Percentiles rank a stretch among this genome's conserved stretches.
These are phyloP conservation scores for Zygogramma bicolorata DNA, from an alignment of 2,888 invertebrate species.

Conservation along the genomic window DNA sequence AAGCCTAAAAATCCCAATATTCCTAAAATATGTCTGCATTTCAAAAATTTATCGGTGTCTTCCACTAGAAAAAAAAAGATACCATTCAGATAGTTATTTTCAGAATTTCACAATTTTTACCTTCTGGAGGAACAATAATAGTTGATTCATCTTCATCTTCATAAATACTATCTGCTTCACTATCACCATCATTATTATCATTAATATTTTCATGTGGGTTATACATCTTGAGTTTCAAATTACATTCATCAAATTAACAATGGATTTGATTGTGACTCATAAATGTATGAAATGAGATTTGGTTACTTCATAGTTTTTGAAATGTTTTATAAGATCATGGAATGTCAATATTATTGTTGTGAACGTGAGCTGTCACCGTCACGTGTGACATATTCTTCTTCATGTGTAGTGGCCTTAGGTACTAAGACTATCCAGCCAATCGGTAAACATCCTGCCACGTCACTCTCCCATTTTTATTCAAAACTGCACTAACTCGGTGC, in stretches of 20 bases:
- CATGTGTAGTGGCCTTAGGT: too few species aligned
- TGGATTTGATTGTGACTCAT: background rate
- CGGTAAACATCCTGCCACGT: too few species aligned
- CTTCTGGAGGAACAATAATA: slow-evolving; percentile 65
- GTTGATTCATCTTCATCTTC: slow-evolving; percentile 64
- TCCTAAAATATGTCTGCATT: slow-evolving; percentile 82
- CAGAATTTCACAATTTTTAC: slow-evolving; percentile 46
- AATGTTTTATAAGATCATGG: background rate
- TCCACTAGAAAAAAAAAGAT: slow-evolving; percentile 65
- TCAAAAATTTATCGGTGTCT: slow-evolving; percentile 77
- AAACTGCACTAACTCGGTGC: too few species aligned
- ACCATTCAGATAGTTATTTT: background rate
- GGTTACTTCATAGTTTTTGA: background rate
- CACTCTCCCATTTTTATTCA: too few species aligned
- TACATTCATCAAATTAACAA: background rate
- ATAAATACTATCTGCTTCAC: slow-evolving; percentile 55
- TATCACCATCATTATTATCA: slow-evolving; percentile 45
- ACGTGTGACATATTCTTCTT: too few species aligned
- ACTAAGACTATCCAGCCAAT: too few species aligned
- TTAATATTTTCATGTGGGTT: slow-evolving; percentile 45
- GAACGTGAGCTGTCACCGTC: too few species aligned
- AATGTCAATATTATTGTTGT: background rate
- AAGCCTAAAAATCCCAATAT: slow-evolving; percentile 90
- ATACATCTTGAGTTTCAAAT: slow-evolving; percentile 44
- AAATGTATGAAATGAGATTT: background rate